These are phyloP conservation scores for Calosoma granatense DNA, from an alignment of 1,140 invertebrate genomes.

Conservation along the genomic window DNA sequence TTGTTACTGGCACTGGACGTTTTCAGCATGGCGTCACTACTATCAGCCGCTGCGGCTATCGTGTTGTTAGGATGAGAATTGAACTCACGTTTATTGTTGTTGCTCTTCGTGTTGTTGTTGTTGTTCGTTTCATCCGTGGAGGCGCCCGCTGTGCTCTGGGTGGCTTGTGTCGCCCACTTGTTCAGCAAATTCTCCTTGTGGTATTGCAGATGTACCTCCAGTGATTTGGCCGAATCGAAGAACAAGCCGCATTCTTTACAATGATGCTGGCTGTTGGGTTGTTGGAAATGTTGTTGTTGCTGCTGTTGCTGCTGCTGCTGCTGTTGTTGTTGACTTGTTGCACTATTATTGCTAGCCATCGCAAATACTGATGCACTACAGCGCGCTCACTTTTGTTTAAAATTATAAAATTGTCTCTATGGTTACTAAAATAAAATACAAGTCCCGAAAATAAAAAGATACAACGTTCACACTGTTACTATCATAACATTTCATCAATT, in stretches of 20 bases:
- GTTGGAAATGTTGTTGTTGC: slow-evolving; percentile 35
- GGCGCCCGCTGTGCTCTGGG: slow-evolving; percentile 19
- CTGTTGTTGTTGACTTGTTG: slow-evolving; percentile 18
- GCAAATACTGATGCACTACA: slow-evolving; percentile 15
- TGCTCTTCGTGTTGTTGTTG: slow-evolving; percentile 47
- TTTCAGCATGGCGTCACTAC: slow-evolving; percentile 46
- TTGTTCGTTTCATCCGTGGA: slow-evolving; percentile 49
- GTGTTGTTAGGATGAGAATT: slow-evolving; percentile 32
- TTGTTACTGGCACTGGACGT: slow-evolving; percentile 31
- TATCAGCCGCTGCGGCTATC: slow-evolving; percentile 47
- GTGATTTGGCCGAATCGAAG: slow-evolving; percentile 60
- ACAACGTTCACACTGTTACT: slow-evolving; percentile 25
- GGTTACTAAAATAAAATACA: slow-evolving; percentile 20
- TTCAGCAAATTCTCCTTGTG: slow-evolving; percentile 65
- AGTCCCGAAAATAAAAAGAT: slow-evolving; percentile 25
- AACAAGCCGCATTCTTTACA: slow-evolving; percentile 65
- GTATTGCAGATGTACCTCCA: slow-evolving; percentile 68
- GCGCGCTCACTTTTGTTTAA: background rate
- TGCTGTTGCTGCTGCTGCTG: slow-evolving; percentile 16
- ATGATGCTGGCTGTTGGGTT: slow-evolving; percentile 39
- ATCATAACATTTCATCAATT: slow-evolving; percentile 28
- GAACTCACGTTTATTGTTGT: slow-evolving; percentile 34
- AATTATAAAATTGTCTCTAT: slow-evolving; percentile 12
- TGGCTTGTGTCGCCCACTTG: slow-evolving; percentile 58
- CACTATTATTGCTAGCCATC: slow-evolving; percentile 27